Evolutionary conservation across 2,797 vertebrate genomes (phyloP).

Genomic region (Emys orbicularis): DNA sequence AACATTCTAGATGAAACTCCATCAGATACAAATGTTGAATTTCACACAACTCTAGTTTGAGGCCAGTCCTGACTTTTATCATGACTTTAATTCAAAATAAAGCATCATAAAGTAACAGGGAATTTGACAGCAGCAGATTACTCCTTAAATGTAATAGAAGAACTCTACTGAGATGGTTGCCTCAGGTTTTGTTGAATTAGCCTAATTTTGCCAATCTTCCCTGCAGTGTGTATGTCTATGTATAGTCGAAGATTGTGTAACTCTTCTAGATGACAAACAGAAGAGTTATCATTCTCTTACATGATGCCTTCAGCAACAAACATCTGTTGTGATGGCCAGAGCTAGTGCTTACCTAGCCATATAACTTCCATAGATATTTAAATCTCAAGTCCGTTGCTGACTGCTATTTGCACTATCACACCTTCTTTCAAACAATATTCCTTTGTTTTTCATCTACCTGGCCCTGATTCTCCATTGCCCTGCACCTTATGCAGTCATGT

Average conservation of each 20-base stretch:
- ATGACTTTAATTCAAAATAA: conserved; percentile 25
- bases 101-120: conserved; percentile 1
- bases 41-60: background rate
- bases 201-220: conserved; percentile 51
- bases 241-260: conserved; percentile 25
- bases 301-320: conserved; percentile 49
- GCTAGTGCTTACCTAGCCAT: background rate
- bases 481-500: background rate
- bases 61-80: background rate
- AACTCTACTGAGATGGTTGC: background rate
- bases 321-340: conserved; percentile 14
- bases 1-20: conserved; percentile 17
- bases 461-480: background rate
- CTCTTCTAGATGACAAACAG: conserved; percentile 24
- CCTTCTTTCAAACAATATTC: background rate
- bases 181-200: conserved; percentile 20
- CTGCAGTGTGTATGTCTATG: background rate
- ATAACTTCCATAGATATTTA: background rate
- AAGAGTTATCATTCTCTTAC: background rate
- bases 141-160: background rate
- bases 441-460: background rate
- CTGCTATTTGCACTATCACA: conserved; percentile 14
- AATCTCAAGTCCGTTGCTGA: background rate
- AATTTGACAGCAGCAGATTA: conserved; percentile 7
- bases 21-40: conserved; percentile 10